Evolutionary conservation across 2,888 invertebrate species (phyloP).

Genomic region (Lottia gigantea): DNA sequence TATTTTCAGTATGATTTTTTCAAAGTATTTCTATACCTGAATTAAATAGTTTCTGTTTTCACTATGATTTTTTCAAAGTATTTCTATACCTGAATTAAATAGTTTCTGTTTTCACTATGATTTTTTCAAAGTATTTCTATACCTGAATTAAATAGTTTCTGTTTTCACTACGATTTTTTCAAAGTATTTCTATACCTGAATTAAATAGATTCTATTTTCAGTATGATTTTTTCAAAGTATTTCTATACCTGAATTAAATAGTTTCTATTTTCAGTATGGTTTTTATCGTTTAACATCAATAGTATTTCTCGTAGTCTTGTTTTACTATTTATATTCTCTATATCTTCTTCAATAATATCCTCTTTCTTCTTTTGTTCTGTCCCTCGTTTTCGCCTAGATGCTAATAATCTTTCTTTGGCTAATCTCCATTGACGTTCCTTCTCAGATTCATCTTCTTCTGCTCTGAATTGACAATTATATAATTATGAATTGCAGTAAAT

Average conservation of each 20-base stretch:
- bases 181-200: conserved; percentile 30
- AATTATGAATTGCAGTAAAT: not conserved
- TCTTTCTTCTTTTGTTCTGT: conserved; percentile 24
- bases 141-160: too few species aligned
- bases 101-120: too few species aligned
- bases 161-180: too few species aligned
- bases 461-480: conserved; percentile 22
- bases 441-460: conserved; percentile 38
- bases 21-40: too few species aligned
- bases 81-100: too few species aligned
- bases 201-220: conserved; percentile 48
- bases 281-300: conserved; percentile 48
- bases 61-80: too few species aligned
- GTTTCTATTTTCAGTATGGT: conserved; percentile 52
- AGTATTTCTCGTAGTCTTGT: conserved; percentile 49
- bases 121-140: too few species aligned
- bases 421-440: conserved; percentile 51
- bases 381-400: conserved; percentile 35
- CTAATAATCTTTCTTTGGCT: conserved; percentile 54
- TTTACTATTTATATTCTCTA: conserved; percentile 39
- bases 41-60: too few species aligned
- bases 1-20: too few species aligned
- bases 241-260: conserved; percentile 41
- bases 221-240: conserved; percentile 49
- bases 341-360: conserved; percentile 30